Conservation (phyloP, 2,888 invertebrate species). For the Megaustenia siamemsis region DNA sequence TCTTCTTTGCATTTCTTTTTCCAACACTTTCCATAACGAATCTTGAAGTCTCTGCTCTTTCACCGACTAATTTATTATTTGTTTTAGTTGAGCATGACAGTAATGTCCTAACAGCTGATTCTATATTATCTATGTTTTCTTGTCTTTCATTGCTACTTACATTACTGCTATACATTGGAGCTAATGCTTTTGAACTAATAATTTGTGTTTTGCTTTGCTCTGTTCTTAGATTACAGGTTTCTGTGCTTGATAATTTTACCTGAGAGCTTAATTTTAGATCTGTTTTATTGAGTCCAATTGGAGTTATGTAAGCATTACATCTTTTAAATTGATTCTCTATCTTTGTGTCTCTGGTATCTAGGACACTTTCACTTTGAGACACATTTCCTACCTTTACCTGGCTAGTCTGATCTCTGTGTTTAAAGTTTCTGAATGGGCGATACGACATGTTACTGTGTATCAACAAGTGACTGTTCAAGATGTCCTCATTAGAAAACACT, state of each 20-base stretch:
- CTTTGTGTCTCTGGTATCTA: background rate
- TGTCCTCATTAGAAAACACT: background rate
- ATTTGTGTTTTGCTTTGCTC: background rate
- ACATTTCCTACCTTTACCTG: background rate
- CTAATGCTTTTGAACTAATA: background rate
- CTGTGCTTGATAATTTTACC: background rate
- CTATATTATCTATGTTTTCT: background rate
- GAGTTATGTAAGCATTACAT: background rate
- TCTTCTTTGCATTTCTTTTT: constrained; percentile 36
- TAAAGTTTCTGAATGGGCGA: background rate
- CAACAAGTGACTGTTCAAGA: background rate
- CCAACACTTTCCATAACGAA: constrained; percentile 24
- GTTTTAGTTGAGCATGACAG: background rate
- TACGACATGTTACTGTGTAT: background rate
- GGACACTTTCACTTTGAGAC: background rate
- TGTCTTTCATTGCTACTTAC: no score
- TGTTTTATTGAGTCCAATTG: background rate
- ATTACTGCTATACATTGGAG: no score
- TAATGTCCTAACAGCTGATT: background rate
- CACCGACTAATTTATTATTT: background rate
- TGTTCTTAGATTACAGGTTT: background rate
- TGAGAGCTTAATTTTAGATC: background rate
- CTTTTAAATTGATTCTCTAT: background rate
- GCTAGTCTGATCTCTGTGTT: background rate
- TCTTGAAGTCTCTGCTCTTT: background rate